Evolutionary conservation across 1,140 invertebrate species (phyloP).

Genomic region (Melitaea cinxia): DNA sequence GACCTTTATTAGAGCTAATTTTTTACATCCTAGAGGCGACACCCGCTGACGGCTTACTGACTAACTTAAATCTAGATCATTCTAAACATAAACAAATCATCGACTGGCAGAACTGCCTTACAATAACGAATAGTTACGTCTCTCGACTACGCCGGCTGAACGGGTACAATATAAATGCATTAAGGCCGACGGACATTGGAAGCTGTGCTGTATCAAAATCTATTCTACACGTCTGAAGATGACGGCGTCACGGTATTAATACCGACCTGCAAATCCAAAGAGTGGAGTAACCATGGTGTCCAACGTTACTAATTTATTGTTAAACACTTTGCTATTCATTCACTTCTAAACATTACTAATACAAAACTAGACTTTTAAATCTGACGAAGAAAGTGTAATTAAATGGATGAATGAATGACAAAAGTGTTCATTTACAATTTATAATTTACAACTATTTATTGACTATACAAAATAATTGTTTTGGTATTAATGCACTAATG

Average conservation of each 20-base stretch:
- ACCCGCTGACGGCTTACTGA: constrained; percentile 51
- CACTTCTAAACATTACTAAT: not conserved
- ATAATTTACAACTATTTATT: constrained; percentile 6
- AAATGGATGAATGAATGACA: not conserved
- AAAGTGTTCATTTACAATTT: constrained; percentile 7
- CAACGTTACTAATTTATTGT: constrained; percentile 15
- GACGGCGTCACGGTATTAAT: constrained; percentile 74
- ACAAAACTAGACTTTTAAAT: too few relatives aligned
- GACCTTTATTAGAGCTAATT: constrained; percentile 76
- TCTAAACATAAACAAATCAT: constrained; percentile 15
- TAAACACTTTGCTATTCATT: constrained; percentile 9
- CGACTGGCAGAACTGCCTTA: constrained; percentile 2
- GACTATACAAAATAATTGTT: constrained; percentile 12
- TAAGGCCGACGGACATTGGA: constrained; percentile 60
- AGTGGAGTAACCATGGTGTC: constrained; percentile 70
- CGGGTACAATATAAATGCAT: constrained; percentile 75
- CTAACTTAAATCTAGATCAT: constrained; percentile 70
- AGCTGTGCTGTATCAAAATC: constrained; percentile 67
- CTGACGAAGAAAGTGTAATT: not conserved
- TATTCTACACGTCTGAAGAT: constrained; percentile 61
- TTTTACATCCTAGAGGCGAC: constrained; percentile 64
- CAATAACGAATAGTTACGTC: not conserved
- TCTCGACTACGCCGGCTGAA: constrained; percentile 28
- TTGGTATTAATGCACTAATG: constrained; percentile 10
- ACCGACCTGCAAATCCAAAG: constrained; percentile 82